Conservation (phyloP, 2,113 vertebrate species). For the Chionodraco myersi region DNA sequence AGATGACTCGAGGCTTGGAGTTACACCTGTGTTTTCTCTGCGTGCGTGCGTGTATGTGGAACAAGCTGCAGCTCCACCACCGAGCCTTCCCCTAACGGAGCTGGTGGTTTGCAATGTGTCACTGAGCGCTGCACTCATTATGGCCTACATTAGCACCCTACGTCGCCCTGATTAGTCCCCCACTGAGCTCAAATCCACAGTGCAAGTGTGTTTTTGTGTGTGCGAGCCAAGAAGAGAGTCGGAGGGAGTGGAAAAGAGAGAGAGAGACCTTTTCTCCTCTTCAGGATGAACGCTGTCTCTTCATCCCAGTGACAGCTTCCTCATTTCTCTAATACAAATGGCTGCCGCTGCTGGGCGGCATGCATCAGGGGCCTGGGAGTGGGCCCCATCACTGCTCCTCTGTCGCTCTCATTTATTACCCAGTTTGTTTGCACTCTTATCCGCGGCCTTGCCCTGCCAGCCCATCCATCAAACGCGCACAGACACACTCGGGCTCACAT, state of each 20-base stretch:
- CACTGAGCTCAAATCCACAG: constrained; percentile 67
- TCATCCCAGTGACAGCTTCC: constrained; percentile 85
- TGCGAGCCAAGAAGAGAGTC: constrained; percentile 7
- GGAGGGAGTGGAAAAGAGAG: constrained; percentile 21
- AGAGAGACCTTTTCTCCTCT: constrained; percentile 46
- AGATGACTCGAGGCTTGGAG: constrained; percentile 34
- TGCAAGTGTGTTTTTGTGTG: constrained; percentile 31
- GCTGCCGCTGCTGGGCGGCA: constrained; percentile 87
- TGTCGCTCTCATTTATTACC: constrained; percentile 94
- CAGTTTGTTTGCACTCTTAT: constrained; percentile 96
- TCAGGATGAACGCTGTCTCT: constrained; percentile 78
- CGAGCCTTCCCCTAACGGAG: constrained; percentile 43
- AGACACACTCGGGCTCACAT: constrained; percentile 57
- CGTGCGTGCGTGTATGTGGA: background rate
- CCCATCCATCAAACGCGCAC: constrained; percentile 90
- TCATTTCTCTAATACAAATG: constrained; percentile 96
- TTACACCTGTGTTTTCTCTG: constrained; percentile 49
- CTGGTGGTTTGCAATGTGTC: constrained; percentile 68
- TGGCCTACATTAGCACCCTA: constrained; percentile 81
- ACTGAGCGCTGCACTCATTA: constrained; percentile 77
- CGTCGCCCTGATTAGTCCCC: constrained; percentile 82
- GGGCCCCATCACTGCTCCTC: constrained; percentile 87
- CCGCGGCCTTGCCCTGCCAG: constrained; percentile 92
- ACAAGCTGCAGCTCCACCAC: constrained; percentile 44
- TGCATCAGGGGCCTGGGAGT: constrained; percentile 90